Evolutionary conservation across 1,140 invertebrate genomes (phyloP).

Genomic region (Mercenaria mercenaria): DNA sequence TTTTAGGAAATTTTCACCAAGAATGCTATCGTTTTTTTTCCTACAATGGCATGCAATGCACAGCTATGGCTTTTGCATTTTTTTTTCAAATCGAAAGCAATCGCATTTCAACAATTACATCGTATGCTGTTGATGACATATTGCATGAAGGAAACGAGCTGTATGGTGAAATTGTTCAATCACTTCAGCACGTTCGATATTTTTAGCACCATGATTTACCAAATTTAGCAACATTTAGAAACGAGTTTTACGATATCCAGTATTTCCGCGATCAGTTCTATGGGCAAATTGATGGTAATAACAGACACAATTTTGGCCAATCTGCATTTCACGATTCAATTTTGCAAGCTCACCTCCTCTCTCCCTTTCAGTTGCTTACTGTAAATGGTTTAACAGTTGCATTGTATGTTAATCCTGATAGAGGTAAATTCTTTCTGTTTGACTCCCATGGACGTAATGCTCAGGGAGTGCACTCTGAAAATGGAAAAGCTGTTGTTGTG

Average conservation of each 20-base stretch:
- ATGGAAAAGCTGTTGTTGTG: constrained; percentile 18
- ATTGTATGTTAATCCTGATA: not conserved
- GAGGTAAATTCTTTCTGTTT: not conserved
- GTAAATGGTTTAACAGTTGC: constrained; percentile 23
- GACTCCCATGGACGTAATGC: constrained; percentile 42
- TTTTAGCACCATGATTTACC: constrained; percentile 12
- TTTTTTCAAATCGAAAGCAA: not conserved
- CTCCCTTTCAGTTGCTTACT: constrained; percentile 14
- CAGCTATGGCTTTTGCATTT: constrained; percentile 39
- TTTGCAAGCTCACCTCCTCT: not conserved
- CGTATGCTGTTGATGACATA: constrained; percentile 2
- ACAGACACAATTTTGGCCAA: not conserved
- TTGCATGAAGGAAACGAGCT: constrained; percentile 5
- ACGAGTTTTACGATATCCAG: not conserved
- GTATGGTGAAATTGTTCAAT: not conserved
- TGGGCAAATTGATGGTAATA: not conserved
- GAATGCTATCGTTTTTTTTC: constrained; percentile 48
- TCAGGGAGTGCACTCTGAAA: not conserved
- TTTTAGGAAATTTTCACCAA: constrained; percentile 59
- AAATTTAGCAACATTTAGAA: not conserved
- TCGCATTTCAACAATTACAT: not conserved
- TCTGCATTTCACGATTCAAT: not conserved
- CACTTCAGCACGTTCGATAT: not conserved
- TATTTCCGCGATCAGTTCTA: not conserved
- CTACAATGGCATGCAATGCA: constrained; percentile 64